Evolutionary conservation across 2,797 vertebrate genomes (phyloP).

Genomic region (Cyclopterus lumpus): DNA sequence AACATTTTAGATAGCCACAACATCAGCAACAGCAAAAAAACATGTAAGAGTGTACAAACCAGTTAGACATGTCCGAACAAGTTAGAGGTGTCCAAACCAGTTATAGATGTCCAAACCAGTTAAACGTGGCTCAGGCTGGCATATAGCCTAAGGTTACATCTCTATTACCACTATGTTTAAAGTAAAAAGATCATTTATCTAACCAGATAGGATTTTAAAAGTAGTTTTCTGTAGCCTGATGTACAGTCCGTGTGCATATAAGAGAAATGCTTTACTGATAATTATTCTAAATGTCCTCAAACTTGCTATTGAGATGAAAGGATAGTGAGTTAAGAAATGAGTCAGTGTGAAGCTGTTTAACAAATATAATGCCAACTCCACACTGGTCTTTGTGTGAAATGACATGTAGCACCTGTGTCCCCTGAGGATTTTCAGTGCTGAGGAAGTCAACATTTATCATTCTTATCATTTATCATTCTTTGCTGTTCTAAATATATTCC

Average conservation of each 20-base stretch:
- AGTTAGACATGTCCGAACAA: neutral
- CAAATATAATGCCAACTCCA: neutral
- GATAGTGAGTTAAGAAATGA: neutral
- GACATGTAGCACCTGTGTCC: conserved; percentile 8
- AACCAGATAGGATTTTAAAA: neutral
- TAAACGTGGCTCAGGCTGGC: neutral
- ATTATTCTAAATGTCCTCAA: neutral
- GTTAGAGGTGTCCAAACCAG: neutral
- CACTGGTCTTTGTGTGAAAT: neutral
- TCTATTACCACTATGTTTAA: neutral
- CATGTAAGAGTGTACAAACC: neutral
- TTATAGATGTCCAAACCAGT: neutral
- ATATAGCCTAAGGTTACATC: neutral
- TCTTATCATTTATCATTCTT: too few relatives aligned
- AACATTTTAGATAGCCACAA: neutral
- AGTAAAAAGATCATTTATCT: neutral
- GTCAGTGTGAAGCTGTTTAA: neutral
- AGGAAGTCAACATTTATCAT: neutral
- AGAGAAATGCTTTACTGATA: neutral
- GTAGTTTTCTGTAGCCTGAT: neutral
- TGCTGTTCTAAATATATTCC: conserved; percentile 16
- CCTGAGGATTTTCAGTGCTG: neutral
- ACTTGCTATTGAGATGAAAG: neutral
- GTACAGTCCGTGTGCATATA: neutral
- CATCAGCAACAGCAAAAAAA: neutral